A percentile compares a stretch with the other conserved stretches of the same genome.
Conservation (phyloP, 2,888 invertebrate species). For the Gortyna flavago region DNA sequence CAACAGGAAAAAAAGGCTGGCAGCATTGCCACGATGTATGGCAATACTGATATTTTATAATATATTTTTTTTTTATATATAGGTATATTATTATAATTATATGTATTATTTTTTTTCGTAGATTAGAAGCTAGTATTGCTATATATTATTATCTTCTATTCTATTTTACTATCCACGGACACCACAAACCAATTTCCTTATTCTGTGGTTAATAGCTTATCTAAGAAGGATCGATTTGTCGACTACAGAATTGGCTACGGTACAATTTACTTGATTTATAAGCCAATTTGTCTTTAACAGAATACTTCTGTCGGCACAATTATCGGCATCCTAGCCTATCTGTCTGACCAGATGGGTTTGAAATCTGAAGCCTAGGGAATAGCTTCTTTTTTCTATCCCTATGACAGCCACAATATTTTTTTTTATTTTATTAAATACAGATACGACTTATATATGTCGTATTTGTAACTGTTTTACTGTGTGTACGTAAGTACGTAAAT, state of each 20-base stretch:
- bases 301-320: conserved; percentile 14
- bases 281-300: conserved; percentile 18
- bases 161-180: conserved; percentile 34
- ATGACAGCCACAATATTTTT: not conserved
- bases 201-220: conserved; percentile 52
- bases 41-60: too few species aligned
- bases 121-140: not conserved
- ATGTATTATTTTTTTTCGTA: too few species aligned
- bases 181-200: conserved; percentile 54
- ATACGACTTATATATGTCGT: not conserved
- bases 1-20: too few species aligned
- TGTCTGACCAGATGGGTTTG: not conserved
- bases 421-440: not conserved
- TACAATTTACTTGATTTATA: conserved; percentile 55
- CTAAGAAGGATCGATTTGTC: conserved; percentile 56
- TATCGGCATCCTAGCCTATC: not conserved
- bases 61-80: too few species aligned
- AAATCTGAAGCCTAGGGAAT: not conserved
- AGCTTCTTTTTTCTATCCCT: too few species aligned
- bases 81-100: too few species aligned
- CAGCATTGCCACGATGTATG: too few species aligned
- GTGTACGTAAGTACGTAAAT: too few species aligned
- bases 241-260: conserved; percentile 50
- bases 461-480: too few species aligned
- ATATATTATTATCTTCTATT: conserved; percentile 37